Evolutionary conservation across 2,888 invertebrate genomes (phyloP), one percentile per base, ranked within the genome.

Genomic region (Drosophila austrosaltans): DNA sequence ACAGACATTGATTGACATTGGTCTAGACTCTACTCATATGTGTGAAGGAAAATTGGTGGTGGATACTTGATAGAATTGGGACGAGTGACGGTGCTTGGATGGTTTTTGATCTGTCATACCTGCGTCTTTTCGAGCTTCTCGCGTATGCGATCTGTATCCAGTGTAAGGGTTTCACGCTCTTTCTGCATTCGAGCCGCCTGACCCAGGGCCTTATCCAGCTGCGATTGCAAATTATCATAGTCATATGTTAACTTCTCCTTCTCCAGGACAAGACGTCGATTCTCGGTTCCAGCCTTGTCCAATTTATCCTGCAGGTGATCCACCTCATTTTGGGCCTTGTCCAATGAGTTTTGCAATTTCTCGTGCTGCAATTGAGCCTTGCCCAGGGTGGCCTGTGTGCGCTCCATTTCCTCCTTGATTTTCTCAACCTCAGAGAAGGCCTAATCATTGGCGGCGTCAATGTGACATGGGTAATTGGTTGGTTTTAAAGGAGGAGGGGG

Each of bases 361-460:
- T 98, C 98, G 91, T 97, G 97, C 90, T 97, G 97, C 68, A 97
- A 93, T 93, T 98, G 98, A 71, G 97, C 96, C 93, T 98, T 98
- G 91, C 97, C 97, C 67, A 98, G 94, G 59, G 97, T 97, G 32
- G 96, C 97, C 92, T 97, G 97, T 30, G 96, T 96, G 76, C 97
- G 94, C 93, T 98, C 98, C 88, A 97, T 93, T 92, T 98, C 98
- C 92, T 97, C 98, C 78, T 96, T 94, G 44, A 95, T 94, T 92
- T 98, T 98, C 91, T 98, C 97, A 76, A 97, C 93, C 89, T 97
- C 97, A 62, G 95, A 95, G 82, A 95, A 95, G 30, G 97, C 96
- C 91, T 91, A 64, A 30, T 65, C 75, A 73, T 64, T 32, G 63
- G 56, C 8, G 62, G 42, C 53, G 66, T 44, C 56, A 56, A 53